A percentile compares a stretch with the other conserved stretches of the same genome.
These are phyloP conservation scores for Oreochromis mossambicus DNA, from an alignment of 2,797 vertebrate genomes.

Conservation along the genomic window DNA sequence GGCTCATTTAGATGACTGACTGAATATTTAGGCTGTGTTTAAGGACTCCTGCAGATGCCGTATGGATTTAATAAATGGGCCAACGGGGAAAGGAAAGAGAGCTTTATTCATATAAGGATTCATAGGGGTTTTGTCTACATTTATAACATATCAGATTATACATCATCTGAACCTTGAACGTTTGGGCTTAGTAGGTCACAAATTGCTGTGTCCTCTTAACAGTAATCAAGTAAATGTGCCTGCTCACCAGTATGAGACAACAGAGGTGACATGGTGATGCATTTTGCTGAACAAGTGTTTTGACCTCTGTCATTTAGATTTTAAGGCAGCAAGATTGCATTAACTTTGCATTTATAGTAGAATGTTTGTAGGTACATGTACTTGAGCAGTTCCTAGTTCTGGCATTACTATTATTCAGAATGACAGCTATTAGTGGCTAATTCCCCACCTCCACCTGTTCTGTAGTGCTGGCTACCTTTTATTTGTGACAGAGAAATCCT, in stretches of 20 bases:
- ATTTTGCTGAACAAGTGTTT: neutral
- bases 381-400: neutral
- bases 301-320: neutral
- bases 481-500: neutral
- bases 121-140: neutral
- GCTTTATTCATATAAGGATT: neutral
- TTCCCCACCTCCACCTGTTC: neutral
- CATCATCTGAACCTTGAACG: neutral
- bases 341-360: neutral
- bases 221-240: neutral
- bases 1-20: slow-evolving; percentile 51
- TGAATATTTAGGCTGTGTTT: slow-evolving; percentile 45
- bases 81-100: neutral
- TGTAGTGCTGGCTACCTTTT: neutral
- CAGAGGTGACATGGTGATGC: neutral
- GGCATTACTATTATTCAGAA: neutral
- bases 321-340: neutral
- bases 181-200: neutral
- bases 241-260: neutral
- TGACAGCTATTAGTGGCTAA: neutral
- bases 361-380: neutral
- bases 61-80: slow-evolving; percentile 24
- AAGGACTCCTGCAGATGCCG: slow-evolving; percentile 35
- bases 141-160: neutral
- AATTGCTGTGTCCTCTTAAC: neutral